phyloP scores from a whole-genome alignment of 2,113 vertebrate species.

The Pardalotus punctatus region DNA sequence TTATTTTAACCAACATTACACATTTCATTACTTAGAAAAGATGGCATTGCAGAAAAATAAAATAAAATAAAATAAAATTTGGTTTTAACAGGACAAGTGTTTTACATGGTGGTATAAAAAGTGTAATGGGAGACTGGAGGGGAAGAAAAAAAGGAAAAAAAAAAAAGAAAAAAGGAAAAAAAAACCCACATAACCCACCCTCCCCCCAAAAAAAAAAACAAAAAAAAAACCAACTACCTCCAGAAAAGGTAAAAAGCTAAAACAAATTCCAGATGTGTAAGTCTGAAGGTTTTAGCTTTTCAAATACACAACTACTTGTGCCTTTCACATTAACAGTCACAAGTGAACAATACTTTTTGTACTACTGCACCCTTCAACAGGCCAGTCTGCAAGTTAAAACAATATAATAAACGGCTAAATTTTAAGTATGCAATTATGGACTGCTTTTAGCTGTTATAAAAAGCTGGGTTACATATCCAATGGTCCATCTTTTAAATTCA shows the following conservation, averaged over 20 bases:
- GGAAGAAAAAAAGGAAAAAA: neutral
- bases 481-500: constrained; percentile 72
- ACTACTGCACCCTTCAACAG: constrained; percentile 19
- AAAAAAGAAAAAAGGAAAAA: neutral
- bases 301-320: constrained; percentile 1
- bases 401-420: neutral
- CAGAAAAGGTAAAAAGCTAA: constrained; percentile 21
- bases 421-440: neutral
- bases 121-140: neutral
- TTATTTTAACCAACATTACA: constrained; percentile 52
- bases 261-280: constrained; percentile 29
- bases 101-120: constrained; percentile 41
- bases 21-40: constrained; percentile 41
- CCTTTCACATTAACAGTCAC: constrained; percentile 11
- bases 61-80: neutral
- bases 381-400: neutral
- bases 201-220: too few relatives aligned
- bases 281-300: constrained; percentile 38
- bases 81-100: neutral
- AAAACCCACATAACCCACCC: neutral
- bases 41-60: constrained; percentile 36
- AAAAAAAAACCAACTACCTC: neutral
- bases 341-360: neutral
- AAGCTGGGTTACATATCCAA: constrained; percentile 15
- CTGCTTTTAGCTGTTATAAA: neutral